Evolutionary conservation across 2,113 vertebrate species (phyloP), one percentile per base, ranked within the genome.

Genomic region (Myiagra hebetior): DNA sequence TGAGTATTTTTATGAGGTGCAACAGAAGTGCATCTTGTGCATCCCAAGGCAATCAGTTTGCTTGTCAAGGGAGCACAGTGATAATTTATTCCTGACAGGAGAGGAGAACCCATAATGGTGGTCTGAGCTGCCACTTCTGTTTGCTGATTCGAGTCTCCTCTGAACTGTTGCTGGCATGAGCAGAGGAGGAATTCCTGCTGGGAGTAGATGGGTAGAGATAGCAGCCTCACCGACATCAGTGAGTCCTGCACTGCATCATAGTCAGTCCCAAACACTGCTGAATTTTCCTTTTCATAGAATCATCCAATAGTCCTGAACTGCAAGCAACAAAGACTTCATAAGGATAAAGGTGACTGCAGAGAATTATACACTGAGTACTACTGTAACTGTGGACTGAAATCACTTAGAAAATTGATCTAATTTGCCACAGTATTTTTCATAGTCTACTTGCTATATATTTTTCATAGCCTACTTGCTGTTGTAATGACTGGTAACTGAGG

Each of bases 61-160:
- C 31, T 81, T 4, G 7, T 92, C 64, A 74, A 90, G 78, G 60
- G 49, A 93, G 5, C 41, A 47, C 27, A 49, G 80, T 0, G 39
- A 64, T 92, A 92, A 97, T 91, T 82, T 73, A 74, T 87, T 81
- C 79, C 64, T 95, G 83, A 70, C 90, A 93, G 42, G 46, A 96
- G 49, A 76, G 21, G 7, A 79, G 68, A 91, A 69, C 41, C 64
- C 15, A 3, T 84, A 75, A 31, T 5, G 39, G 73, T 91, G 83
- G 64, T 91, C 86, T 70, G 75, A 86, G 31, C 42, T 31, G 20
- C 49, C 67, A 19, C 41, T 88, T 47, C 44, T 65, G 22, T 57
- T 81, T 7, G 2, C 35, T 41, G 35, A 39, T 57, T 93, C 33
- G 8, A 79, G n/a, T 16, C 22, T 46, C 13, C 62, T 80, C 78